Conservation (phyloP, 30 jellyfish, hydroid and myxozoan genomes). For the Aurelia sp. region DNA sequence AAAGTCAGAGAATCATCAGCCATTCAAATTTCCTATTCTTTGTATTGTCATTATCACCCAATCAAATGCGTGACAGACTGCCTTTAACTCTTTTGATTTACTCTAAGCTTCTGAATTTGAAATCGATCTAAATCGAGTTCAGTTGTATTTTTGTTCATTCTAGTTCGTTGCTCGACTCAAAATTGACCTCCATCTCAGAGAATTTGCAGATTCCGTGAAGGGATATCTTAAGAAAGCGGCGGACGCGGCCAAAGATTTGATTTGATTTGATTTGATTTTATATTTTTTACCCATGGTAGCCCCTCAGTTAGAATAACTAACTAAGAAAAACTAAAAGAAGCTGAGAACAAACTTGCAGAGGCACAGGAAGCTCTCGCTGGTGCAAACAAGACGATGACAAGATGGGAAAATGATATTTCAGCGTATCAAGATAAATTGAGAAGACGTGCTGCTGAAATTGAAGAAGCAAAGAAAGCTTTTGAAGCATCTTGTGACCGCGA, state of each 20-base stretch:
- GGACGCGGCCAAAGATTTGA: conserved; percentile 10
- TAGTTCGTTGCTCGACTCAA: conserved; percentile 8
- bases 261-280: too few species aligned
- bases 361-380: not conserved
- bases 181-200: conserved; percentile 1
- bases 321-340: not conserved
- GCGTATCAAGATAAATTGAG: not conserved
- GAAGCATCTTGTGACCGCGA: not conserved
- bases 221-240: not conserved
- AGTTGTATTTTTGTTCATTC: not conserved
- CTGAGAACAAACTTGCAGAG: conserved; percentile 11
- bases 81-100: too few species aligned
- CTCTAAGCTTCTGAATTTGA: too few species aligned
- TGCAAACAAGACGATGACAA: conserved; percentile 19
- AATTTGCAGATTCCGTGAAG: conserved; percentile 11
- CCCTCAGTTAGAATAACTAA: too few species aligned
- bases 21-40: too few species aligned
- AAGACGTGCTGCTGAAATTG: conserved; percentile 30
- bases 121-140: not conserved
- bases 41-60: too few species aligned
- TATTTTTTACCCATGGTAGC: too few species aligned
- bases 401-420: conserved; percentile 26
- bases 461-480: conserved; percentile 12
- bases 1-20: too few species aligned
- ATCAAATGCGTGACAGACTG: too few species aligned